Evolutionary conservation across 2,888 invertebrate species (phyloP).

Genomic region (Orthosia gracilis): DNA sequence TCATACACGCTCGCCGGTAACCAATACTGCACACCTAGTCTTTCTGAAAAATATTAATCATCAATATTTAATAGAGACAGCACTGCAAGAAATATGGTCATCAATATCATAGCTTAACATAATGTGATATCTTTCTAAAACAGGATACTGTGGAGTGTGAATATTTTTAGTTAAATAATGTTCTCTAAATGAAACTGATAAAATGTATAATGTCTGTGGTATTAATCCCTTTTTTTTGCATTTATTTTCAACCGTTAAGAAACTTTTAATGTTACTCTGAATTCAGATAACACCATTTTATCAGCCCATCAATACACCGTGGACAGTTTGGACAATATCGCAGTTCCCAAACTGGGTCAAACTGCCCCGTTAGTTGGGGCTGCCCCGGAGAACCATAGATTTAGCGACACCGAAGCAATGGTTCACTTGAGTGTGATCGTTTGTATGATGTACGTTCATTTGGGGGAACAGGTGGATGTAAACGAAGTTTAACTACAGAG

Average conservation of each 20-base stretch:
- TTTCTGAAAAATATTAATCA: no score
- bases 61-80: no score
- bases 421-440: constrained; percentile 7
- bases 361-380: constrained; percentile 10
- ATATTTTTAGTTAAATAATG: no score
- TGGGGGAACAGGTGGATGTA: background rate
- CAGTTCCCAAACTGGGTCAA: constrained; percentile 37
- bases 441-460: constrained; percentile 7
- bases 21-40: no score
- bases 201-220: no score
- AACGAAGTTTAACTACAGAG: background rate
- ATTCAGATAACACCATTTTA: constrained; percentile 2
- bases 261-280: background rate
- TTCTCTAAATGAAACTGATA: no score
- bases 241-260: no score
- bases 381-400: constrained; percentile 11
- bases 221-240: no score
- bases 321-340: constrained; percentile 32
- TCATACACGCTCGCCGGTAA: no score
- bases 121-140: background rate
- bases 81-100: no score
- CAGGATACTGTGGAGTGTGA: no score
- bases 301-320: background rate
- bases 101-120: background rate
- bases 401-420: constrained; percentile 3